Evolutionary conservation across 2,113 vertebrate genomes (phyloP).

Genomic region (Tychaedon coryphoeus): DNA sequence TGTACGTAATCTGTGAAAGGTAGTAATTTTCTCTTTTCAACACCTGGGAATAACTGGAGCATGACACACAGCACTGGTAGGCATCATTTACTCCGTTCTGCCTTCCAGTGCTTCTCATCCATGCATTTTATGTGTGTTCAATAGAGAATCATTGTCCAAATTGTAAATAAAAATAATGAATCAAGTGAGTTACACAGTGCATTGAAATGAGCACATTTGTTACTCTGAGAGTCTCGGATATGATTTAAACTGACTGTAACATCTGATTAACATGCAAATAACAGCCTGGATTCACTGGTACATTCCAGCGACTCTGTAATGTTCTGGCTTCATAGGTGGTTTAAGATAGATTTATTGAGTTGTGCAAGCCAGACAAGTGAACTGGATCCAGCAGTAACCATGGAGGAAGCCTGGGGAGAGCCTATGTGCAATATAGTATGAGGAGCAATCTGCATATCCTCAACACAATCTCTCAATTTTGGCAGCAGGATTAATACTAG

Average conservation of each 20-base stretch:
- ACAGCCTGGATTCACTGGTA: neutral
- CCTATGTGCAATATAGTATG: accelerated
- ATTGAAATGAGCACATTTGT: neutral
- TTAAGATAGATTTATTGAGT: neutral
- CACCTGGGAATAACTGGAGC: neutral
- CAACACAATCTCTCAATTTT: accelerated
- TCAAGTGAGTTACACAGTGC: neutral
- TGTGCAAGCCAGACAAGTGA: neutral
- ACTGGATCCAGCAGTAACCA: neutral
- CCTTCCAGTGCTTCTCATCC: neutral
- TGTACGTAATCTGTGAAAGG: neutral
- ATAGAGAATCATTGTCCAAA: neutral
- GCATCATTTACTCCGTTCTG: neutral
- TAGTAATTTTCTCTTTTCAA: conserved; percentile 8
- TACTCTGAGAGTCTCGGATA: neutral
- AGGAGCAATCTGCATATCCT: neutral
- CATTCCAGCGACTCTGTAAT: neutral
- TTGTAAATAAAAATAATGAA: neutral
- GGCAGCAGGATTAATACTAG: neutral
- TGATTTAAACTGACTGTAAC: neutral
- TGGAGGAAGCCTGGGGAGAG: neutral
- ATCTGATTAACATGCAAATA: neutral
- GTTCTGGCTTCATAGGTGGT: neutral
- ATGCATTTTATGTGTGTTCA: neutral
- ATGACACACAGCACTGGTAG: neutral